phyloP scores from a whole-genome alignment of 2,888 invertebrate species.

The Ophioninae sp. region DNA sequence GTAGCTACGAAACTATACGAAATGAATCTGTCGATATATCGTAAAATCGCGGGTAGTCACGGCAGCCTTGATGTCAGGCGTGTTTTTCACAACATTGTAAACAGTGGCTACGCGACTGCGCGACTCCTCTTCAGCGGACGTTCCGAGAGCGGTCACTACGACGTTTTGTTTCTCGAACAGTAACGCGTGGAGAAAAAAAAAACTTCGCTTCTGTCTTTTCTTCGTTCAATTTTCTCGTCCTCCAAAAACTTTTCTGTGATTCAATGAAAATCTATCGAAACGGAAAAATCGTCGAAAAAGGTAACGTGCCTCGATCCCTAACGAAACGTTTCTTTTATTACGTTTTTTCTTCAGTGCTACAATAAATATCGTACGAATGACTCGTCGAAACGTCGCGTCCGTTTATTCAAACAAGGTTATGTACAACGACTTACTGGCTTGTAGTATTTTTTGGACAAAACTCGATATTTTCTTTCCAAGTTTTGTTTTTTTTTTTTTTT shows the following conservation, averaged over 20 bases:
- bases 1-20: slow-evolving; percentile 74
- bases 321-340: too few species aligned
- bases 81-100: slow-evolving; percentile 71
- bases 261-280: neutral
- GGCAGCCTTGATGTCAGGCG: slow-evolving; percentile 69
- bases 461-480: neutral
- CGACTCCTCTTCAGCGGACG: slow-evolving; percentile 75
- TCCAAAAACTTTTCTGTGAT: neutral
- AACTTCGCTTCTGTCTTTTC: neutral
- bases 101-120: slow-evolving; percentile 67
- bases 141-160: slow-evolving; percentile 76
- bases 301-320: too few species aligned
- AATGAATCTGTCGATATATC: slow-evolving; percentile 76
- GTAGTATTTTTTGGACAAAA: neutral
- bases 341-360: too few species aligned
- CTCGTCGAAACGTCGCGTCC: too few species aligned
- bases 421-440: neutral
- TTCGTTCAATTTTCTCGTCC: neutral
- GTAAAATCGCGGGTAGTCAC: slow-evolving; percentile 65
- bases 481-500: neutral
- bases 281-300: too few species aligned
- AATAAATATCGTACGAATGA: too few species aligned
- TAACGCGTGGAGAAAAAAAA: slow-evolving; percentile 6
- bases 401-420: neutral
- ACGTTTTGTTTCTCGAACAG: slow-evolving; percentile 69